Evolutionary conservation across 2,797 vertebrate species (phyloP), one percentile per base, ranked within the genome.

Genomic region (Myripristis murdjan): DNA sequence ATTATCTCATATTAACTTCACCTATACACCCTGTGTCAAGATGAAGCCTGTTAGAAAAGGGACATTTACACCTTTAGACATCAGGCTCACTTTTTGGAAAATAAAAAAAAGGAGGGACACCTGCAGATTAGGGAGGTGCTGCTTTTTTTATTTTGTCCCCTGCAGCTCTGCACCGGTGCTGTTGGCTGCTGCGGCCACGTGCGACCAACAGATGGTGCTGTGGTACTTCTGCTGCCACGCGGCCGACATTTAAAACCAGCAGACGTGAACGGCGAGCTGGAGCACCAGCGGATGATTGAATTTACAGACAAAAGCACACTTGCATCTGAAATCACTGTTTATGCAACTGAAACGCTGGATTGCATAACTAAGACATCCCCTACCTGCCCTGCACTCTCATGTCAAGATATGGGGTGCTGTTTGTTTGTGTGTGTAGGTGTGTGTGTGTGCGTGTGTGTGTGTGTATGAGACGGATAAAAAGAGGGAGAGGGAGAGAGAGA

Each of bases 121-220:
- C 20, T 20, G 20, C 28, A 28, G 28, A 28, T 28, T 2, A 16
- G 54, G 46, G 69, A 55, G 37, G 43, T 16, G 20, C 37, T 24
- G 28, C 26, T 28, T 26, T 15, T 23, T 4, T 39, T 12, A 14
- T 37, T 1, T 44, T 55, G 28, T 58, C 31, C 41, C 10, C 56
- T 26, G 52, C 47, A 56, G 46, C 33, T 41, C 28, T 43, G 55
- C 33, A 33, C 35, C 44, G 15, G 10, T 37, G n/a, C 72, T 60
- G 77, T 43, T 35, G 2, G 52, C 54, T 64, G 68, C 53, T 18
- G 26, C 63, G 63, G 14, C 60, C 2, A 0, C 0, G 4, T 0
- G 0, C 18, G 0, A 5, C 28, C 91, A 66, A 89, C 82, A 93
- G 94, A 91, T 93, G 93, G 92, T 7, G 87, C 81, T 94, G 89